These are phyloP conservation scores for Clusia tigrina DNA, from an alignment of 2,888 invertebrate species.

Conservation along the genomic window DNA sequence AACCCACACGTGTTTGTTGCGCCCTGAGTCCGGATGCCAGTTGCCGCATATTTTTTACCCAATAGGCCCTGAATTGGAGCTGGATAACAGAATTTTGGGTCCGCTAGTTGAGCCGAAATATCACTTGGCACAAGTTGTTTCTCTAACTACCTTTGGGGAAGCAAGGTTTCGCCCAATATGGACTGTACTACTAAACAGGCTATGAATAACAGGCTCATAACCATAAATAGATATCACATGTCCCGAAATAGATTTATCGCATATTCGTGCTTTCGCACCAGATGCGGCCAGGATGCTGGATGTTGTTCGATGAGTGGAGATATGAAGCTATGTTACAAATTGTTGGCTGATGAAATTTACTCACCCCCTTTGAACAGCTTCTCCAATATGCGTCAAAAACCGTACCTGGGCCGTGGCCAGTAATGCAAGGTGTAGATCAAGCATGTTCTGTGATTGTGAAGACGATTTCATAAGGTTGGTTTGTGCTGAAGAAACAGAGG, in stretches of 20 bases:
- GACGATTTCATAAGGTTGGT: too few species aligned
- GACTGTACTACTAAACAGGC: neutral
- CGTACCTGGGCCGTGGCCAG: slow-evolving; percentile 15
- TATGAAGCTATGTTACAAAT: neutral
- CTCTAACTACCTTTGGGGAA: neutral
- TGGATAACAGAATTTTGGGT: neutral
- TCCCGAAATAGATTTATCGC: neutral
- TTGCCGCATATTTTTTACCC: slow-evolving; percentile 1
- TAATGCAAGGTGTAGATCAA: slow-evolving; percentile 5
- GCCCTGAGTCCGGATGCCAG: neutral
- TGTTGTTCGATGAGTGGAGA: neutral
- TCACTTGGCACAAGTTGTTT: neutral
- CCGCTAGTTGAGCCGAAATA: neutral
- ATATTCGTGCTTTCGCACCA: neutral
- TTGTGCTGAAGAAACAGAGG: too few species aligned
- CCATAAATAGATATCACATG: neutral
- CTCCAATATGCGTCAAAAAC: slow-evolving; percentile 8
- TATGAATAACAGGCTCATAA: neutral
- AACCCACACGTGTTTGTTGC: neutral
- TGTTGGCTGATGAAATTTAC: slow-evolving; percentile 10
- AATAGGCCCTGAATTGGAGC: neutral
- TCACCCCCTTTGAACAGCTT: neutral
- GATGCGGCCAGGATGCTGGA: neutral
- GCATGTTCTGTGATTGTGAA: neutral
- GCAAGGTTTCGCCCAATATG: neutral